Evolutionary conservation across 2,113 vertebrate genomes (phyloP), one percentile per base, ranked within the genome.

Genomic region (Rhynchomys soricoides): DNA sequence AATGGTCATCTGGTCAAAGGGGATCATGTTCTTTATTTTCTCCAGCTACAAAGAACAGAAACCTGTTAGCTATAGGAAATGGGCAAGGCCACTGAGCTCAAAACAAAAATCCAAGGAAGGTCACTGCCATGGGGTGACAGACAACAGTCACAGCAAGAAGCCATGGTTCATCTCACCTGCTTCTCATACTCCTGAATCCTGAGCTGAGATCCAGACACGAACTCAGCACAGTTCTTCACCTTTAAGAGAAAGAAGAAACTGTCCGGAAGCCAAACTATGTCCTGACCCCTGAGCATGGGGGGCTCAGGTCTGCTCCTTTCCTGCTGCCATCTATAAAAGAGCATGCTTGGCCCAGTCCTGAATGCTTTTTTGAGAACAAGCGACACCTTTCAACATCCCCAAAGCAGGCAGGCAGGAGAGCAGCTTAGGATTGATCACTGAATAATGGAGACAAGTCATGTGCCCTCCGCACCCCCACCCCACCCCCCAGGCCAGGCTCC

Each of bases 1-100:
- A 0, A 99, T 66, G 0, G 99, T 99, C 99, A 99, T 99, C 98
- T 99, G 99, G 3, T 99, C 99, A 91, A 99, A 99, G 6, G 99
- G 99, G 98, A 99, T 99, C 98, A 99, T 99, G 98, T 68, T 99
- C 95, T 70, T 98, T 78, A 99, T 98, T 95, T 99, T 99, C 91
- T 98, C 98, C 91, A 99, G 97, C 99, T 99, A 97, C 9, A 96
- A 89, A 82, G 17, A 66, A 15, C 70, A 75, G 57, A 73, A 68
- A 45, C 2, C 34, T 17, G 77, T 91, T 13, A 78, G 83, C 74
- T 13, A 77, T 68, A 43, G 86, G 24, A n/a, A 55, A 86, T 0
- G 45, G 29, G 34, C 57, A 26, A 64, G 10, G 85, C 13, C 66
- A 17, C 37, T 4, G 4, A 77, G 68, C 79, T 5, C 37, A 71